These are phyloP conservation scores for Loris lydekkerianus DNA, from an alignment of 2,797 vertebrate species.

Conservation along the genomic window DNA sequence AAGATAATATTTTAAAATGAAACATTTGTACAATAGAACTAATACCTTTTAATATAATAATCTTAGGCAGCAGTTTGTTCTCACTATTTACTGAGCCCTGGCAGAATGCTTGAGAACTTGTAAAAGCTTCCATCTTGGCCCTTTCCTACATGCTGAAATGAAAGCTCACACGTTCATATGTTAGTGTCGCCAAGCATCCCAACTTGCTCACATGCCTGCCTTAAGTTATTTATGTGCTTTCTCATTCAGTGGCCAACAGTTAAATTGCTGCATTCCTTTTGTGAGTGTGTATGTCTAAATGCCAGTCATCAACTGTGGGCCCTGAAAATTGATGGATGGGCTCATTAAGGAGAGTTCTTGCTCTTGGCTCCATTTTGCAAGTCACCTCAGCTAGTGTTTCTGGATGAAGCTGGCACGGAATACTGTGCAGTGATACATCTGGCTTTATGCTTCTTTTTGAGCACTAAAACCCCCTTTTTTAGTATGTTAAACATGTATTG, in stretches of 20 bases:
- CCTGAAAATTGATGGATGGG: constrained; percentile 78
- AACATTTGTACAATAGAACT: background rate
- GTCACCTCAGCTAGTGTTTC: constrained; percentile 52
- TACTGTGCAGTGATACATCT: constrained; percentile 63
- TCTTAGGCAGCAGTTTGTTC: constrained; percentile 26
- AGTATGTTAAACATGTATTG: constrained; percentile 78
- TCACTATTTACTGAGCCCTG: constrained; percentile 66
- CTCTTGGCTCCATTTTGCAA: constrained; percentile 73
- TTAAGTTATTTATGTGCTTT: background rate
- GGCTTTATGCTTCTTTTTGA: constrained; percentile 75
- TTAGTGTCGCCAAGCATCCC: background rate
- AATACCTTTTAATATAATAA: constrained; percentile 44
- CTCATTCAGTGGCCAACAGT: constrained; percentile 47
- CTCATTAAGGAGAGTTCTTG: constrained; percentile 75
- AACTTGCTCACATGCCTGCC: constrained; percentile 64
- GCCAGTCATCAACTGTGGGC: constrained; percentile 71
- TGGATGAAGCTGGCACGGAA: constrained; percentile 52
- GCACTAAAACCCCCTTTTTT: constrained; percentile 80
- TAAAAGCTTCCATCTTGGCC: constrained; percentile 67
- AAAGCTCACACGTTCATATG: constrained; percentile 27
- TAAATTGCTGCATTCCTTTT: constrained; percentile 39
- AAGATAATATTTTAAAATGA: constrained; percentile 38
- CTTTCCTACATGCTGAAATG: constrained; percentile 41
- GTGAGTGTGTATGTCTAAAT: constrained; percentile 29
- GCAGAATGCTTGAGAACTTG: constrained; percentile 69